Evolutionary conservation across 2,113 vertebrate genomes (phyloP).

Genomic region (Colaptes auratus): DNA sequence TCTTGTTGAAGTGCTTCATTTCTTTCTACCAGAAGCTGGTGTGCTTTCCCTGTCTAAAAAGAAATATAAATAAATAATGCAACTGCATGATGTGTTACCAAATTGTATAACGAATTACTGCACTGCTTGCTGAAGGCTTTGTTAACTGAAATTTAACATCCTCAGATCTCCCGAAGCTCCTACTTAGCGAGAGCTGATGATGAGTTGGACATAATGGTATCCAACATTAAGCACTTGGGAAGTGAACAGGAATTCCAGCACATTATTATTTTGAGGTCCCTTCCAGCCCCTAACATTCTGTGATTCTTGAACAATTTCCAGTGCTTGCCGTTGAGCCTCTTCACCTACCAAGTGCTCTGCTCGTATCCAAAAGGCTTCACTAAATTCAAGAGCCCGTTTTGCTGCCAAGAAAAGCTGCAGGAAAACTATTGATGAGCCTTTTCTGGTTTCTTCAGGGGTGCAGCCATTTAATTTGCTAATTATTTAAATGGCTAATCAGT

Average conservation of each 20-base stretch:
- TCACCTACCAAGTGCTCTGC: neutral
- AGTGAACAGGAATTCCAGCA: neutral
- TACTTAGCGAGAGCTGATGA: neutral
- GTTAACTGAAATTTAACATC: neutral
- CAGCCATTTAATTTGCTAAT: conserved; percentile 14
- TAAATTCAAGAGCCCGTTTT: neutral
- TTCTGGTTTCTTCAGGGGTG: neutral
- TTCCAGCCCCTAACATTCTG: too few species aligned
- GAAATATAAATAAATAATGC: neutral
- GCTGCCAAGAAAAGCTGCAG: neutral
- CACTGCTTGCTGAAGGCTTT: neutral
- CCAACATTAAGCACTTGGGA: neutral
- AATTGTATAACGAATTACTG: neutral
- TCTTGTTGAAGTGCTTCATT: neutral
- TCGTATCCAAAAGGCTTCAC: neutral
- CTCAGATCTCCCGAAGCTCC: neutral
- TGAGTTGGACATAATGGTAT: neutral
- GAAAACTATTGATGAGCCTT: neutral
- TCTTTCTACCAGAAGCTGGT: neutral
- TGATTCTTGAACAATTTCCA: neutral
- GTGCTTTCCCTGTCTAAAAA: neutral
- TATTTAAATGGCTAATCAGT: conserved; percentile 4
- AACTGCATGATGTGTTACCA: too few species aligned
- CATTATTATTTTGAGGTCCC: neutral
- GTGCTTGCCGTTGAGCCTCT: neutral